A percentile compares a stretch with the other conserved stretches of the same genome.
Conservation (phyloP, 2,888 invertebrate species). For the Aphodius granarius region DNA sequence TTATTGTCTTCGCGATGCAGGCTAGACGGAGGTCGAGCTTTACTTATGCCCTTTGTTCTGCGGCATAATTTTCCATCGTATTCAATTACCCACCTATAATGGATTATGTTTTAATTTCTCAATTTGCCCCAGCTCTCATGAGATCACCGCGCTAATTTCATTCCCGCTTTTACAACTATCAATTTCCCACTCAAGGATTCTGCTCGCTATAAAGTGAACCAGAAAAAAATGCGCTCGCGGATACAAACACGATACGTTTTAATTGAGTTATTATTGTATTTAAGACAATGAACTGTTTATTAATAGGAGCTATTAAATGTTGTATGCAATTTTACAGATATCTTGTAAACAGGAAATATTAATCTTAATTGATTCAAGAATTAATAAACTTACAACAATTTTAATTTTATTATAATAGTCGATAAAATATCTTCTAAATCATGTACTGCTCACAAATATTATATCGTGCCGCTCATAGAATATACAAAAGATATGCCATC, state of each 20-base stretch:
- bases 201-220: not conserved
- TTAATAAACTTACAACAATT: too few species aligned
- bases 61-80: not conserved
- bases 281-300: not conserved
- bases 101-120: not conserved
- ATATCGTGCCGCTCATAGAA: not conserved
- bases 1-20: not conserved
- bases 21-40: not conserved
- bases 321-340: not conserved
- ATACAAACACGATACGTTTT: not conserved
- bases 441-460: not conserved
- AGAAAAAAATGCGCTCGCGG: not conserved
- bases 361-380: not conserved
- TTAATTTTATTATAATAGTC: too few species aligned
- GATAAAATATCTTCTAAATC: not conserved
- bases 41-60: not conserved
- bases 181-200: not conserved
- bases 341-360: not conserved
- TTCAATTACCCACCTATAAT: not conserved
- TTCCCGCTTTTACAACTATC: not conserved
- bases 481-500: not conserved
- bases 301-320: not conserved
- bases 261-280: not conserved
- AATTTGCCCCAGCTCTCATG: not conserved
- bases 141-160: not conserved